These are phyloP conservation scores for Hippasteria phrygiana DNA, from an alignment of 53 echinoderm and acorn worm species.

Conservation along the genomic window DNA sequence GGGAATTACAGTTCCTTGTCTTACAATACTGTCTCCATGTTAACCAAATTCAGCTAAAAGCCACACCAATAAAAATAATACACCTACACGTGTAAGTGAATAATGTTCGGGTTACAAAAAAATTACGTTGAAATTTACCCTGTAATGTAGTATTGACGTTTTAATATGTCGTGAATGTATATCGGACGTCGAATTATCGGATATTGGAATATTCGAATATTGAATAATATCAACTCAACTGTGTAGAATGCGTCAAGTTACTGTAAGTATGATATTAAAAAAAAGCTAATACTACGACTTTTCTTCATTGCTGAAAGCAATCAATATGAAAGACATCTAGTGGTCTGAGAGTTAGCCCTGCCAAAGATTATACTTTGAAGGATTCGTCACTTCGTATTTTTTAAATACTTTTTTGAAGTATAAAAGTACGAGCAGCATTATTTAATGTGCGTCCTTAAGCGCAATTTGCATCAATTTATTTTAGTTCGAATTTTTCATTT, in stretches of 20 bases:
- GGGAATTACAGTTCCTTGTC: no score
- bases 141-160: background rate
- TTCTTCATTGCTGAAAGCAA: conserved; percentile 6
- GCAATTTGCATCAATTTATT: background rate
- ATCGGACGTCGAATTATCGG: background rate
- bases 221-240: background rate
- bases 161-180: background rate
- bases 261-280: background rate
- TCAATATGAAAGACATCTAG: conserved; percentile 25
- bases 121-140: conserved; percentile 15
- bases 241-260: background rate
- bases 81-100: no score
- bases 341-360: conserved; percentile 11
- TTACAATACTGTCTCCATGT: no score
- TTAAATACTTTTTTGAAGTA: background rate
- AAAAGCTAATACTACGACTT: background rate
- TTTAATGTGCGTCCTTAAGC: background rate
- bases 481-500: background rate
- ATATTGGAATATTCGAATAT: background rate
- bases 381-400: no score
- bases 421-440: background rate
- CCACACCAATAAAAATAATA: no score
- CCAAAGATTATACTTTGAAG: conserved; percentile 8
- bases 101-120: no score
- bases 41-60: no score